Percentiles rank a stretch among this genome's conserved stretches.
Evolutionary conservation across 2,113 vertebrate species (phyloP).

Genomic region (Pseudopipra pipra): DNA sequence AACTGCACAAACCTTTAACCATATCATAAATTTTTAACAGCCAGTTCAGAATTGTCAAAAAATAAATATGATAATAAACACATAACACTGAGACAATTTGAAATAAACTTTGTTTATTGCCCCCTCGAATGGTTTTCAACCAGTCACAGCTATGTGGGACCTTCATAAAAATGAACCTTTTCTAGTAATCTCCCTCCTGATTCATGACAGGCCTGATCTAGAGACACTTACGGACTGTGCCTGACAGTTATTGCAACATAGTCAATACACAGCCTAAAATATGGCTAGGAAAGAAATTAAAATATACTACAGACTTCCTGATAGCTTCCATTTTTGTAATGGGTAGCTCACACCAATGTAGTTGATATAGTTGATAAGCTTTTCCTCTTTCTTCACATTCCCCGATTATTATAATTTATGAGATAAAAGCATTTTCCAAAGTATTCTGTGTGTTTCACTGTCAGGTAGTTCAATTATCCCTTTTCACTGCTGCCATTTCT

Average conservation of each 20-base stretch:
- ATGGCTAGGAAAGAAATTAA: neutral
- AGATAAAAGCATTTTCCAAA: neutral
- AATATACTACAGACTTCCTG: conserved; percentile 13
- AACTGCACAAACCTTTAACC: conserved; percentile 53
- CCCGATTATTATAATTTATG: conserved; percentile 8
- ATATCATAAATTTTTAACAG: conserved; percentile 61
- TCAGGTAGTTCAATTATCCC: conserved; percentile 3
- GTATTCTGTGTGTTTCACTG: neutral
- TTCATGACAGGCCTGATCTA: conserved; percentile 11
- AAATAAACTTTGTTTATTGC: conserved; percentile 66
- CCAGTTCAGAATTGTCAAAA: conserved; percentile 50
- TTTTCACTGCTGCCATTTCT: neutral
- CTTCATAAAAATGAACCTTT: neutral
- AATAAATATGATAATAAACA: conserved; percentile 51
- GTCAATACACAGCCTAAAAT: conserved; percentile 53
- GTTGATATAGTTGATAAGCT: neutral
- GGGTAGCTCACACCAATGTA: neutral
- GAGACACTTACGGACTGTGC: conserved; percentile 43
- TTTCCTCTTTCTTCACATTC: neutral
- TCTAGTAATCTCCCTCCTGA: conserved; percentile 37
- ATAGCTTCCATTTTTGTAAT: neutral
- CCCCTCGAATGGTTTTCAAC: conserved; percentile 8
- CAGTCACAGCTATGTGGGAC: conserved; percentile 12
- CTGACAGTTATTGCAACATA: conserved; percentile 54
- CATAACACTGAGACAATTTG: conserved; percentile 45